Percentiles rank a stretch among this genome's conserved stretches.
Evolutionary conservation across 2,888 invertebrate genomes (phyloP).

Genomic region (Agriopis aurantiaria): DNA sequence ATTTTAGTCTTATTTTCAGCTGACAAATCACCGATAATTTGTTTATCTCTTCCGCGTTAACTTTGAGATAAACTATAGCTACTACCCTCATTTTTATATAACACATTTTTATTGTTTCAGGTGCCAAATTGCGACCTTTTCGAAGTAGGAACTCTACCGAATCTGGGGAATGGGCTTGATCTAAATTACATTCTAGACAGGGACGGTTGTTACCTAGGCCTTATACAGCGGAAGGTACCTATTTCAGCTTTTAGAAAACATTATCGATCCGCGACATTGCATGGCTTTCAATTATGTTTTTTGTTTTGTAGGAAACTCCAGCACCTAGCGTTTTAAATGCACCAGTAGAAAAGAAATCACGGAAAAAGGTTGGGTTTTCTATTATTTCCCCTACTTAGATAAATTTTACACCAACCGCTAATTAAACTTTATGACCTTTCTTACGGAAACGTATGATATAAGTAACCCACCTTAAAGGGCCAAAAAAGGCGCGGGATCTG

Average conservation of each 20-base stretch:
- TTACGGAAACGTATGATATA: too few relatives aligned
- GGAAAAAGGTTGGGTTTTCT: conserved; percentile 18
- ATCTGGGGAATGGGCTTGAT: conserved; percentile 77
- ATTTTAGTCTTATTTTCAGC: too few relatives aligned
- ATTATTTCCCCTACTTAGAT: neutral
- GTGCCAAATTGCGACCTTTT: conserved; percentile 91
- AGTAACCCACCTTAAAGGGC: too few relatives aligned
- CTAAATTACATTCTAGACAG: conserved; percentile 80
- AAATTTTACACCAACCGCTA: too few relatives aligned
- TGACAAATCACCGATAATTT: too few relatives aligned
- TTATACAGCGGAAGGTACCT: conserved; percentile 89
- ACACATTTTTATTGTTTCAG: conserved; percentile 63
- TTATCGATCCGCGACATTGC: neutral
- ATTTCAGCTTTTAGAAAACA: neutral
- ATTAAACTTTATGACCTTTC: too few relatives aligned
- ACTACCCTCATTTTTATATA: neutral
- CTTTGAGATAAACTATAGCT: too few relatives aligned
- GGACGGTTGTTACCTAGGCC: conserved; percentile 89
- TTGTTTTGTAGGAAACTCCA: conserved; percentile 18
- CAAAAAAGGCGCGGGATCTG: too few relatives aligned
- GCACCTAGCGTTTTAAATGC: neutral
- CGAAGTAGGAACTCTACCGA: conserved; percentile 87
- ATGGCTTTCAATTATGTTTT: conserved; percentile 12
- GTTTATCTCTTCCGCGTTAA: too few relatives aligned
- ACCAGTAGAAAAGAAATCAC: conserved; percentile 4